These are phyloP conservation scores for Puntigrus tetrazona DNA, from an alignment of 2,113 vertebrate genomes.

Conservation along the genomic window DNA sequence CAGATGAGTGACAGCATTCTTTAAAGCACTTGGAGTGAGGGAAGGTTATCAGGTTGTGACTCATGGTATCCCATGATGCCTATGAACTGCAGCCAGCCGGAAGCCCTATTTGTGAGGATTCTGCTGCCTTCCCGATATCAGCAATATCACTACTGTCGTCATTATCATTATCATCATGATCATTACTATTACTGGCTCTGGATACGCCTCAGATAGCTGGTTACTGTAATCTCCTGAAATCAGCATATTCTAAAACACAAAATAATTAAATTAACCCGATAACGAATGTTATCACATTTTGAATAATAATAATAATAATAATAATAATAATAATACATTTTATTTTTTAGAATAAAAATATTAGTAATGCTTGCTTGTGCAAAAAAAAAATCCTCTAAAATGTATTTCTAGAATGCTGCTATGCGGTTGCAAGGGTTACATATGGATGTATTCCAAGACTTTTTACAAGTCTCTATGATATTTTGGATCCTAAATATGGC, in stretches of 20 bases:
- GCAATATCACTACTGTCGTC: conserved; percentile 25
- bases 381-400: too few species aligned
- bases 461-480: neutral
- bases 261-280: conserved; percentile 54
- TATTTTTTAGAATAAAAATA: neutral
- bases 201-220: conserved; percentile 2
- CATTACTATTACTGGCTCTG: neutral
- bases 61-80: conserved; percentile 34
- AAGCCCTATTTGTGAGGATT: conserved; percentile 24
- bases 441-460: neutral
- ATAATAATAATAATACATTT: neutral
- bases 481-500: conserved; percentile 7
- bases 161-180: conserved; percentile 38
- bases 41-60: conserved; percentile 36
- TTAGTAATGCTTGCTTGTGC: neutral
- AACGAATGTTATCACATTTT: neutral
- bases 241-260: conserved; percentile 53
- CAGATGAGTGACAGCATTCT: conserved; percentile 33
- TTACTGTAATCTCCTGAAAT: neutral
- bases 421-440: neutral
- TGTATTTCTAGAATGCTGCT: neutral
- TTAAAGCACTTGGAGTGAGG: conserved; percentile 57
- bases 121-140: neutral
- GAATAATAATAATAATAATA: conserved; percentile 39
- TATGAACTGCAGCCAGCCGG: conserved; percentile 33